Evolutionary conservation across 2,888 invertebrate species (phyloP).

Genomic region (Allophyes oxyacanthae): DNA sequence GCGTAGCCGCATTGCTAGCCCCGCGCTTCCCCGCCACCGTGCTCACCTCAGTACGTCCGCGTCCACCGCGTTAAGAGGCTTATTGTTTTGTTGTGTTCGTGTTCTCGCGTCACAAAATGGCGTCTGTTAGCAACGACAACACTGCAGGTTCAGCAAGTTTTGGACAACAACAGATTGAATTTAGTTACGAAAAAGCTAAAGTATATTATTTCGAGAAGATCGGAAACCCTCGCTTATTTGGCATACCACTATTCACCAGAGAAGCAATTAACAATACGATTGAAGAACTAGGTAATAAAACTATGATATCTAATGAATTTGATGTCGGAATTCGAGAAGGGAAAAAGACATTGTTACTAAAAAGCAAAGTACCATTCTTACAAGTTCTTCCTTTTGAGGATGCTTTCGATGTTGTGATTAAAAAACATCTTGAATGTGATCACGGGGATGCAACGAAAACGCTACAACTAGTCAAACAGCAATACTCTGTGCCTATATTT

Average conservation of each 20-base stretch:
- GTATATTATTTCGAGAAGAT: neutral
- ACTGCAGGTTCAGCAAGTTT: no score
- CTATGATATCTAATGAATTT: rapidly evolving
- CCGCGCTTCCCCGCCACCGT: neutral
- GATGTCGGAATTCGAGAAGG: neutral
- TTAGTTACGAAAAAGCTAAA: constrained; percentile 11
- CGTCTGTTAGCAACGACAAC: neutral
- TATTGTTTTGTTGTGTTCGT: neutral
- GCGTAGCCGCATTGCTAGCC: neutral
- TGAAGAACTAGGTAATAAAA: neutral
- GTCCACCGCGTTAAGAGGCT: constrained; percentile 1
- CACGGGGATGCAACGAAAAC: constrained; percentile 1
- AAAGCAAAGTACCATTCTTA: neutral
- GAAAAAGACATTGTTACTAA: constrained; percentile 4
- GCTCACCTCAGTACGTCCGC: constrained; percentile 31
- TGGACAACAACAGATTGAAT: neutral
- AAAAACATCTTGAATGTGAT: neutral
- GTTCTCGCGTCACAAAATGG: constrained; percentile 27
- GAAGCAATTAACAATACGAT: constrained; percentile 13
- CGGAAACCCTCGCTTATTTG: neutral
- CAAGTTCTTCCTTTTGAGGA: constrained; percentile 30
- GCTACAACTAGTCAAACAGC: neutral
- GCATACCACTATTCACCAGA: neutral
- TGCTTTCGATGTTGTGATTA: constrained; percentile 22
- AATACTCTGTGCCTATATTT: constrained; percentile 9